Evolutionary conservation across 2,888 invertebrate species (phyloP).

Genomic region (Ernsta delagoae): DNA sequence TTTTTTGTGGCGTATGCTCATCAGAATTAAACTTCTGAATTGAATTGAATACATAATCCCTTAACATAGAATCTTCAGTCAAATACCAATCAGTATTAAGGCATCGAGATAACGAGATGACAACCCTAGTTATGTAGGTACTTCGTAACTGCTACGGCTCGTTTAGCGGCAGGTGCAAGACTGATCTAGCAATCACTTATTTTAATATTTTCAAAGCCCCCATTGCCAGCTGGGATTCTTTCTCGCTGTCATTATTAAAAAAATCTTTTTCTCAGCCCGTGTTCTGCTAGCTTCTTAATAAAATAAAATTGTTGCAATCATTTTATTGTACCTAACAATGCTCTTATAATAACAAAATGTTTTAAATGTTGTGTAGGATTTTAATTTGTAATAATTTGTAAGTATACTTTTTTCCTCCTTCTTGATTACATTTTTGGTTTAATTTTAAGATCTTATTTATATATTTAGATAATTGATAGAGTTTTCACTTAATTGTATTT

Average conservation of each 20-base stretch:
- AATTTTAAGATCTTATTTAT: too few relatives aligned
- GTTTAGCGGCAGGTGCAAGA: slow-evolving; percentile 71
- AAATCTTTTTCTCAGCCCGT: slow-evolving; percentile 18
- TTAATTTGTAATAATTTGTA: too few relatives aligned
- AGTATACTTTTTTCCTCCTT: too few relatives aligned
- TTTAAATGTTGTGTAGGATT: too few relatives aligned
- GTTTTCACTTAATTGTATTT: too few relatives aligned
- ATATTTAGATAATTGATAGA: too few relatives aligned
- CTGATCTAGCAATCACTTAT: slow-evolving; percentile 79
- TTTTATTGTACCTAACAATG: neutral
- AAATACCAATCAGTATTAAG: neutral
- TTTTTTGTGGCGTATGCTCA: too few relatives aligned
- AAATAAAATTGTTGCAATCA: neutral
- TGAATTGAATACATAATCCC: too few relatives aligned
- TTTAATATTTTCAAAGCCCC: slow-evolving; percentile 77
- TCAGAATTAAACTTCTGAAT: too few relatives aligned
- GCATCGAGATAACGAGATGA: neutral
- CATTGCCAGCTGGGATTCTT: slow-evolving; percentile 53
- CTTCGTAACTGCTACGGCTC: slow-evolving; percentile 40
- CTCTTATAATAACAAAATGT: neutral
- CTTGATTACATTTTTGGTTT: too few relatives aligned
- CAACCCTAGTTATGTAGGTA: slow-evolving; percentile 33
- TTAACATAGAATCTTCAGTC: neutral
- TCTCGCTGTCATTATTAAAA: slow-evolving; percentile 49
- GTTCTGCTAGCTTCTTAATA: neutral